Percentiles rank a stretch among this genome's conserved stretches.
Conservation (phyloP, 2,888 invertebrate genomes). For the Sphaerophoria rueppellii region DNA sequence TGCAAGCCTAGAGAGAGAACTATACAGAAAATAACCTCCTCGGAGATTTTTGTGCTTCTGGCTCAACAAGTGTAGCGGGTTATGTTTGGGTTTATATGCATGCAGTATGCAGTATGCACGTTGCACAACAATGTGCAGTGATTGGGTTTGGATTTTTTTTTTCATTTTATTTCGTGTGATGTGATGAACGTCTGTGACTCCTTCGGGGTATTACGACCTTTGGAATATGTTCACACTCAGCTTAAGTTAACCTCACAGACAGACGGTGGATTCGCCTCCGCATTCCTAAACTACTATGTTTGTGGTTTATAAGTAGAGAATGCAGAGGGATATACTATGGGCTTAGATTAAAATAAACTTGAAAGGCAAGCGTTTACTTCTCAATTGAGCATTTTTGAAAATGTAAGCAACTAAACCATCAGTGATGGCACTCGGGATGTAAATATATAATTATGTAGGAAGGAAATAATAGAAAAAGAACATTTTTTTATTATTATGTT, state of each 20-base stretch:
- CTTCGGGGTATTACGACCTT: constrained; percentile 67
- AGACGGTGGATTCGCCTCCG: constrained; percentile 62
- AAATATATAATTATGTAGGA: no score
- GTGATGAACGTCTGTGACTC: constrained; percentile 54
- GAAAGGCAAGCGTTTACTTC: not conserved
- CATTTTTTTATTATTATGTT: no score
- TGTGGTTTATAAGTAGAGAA: not conserved
- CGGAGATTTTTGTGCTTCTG: not conserved
- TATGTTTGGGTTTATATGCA: constrained; percentile 30
- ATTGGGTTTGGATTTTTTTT: not conserved
- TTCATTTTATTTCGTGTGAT: not conserved
- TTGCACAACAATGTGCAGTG: constrained; percentile 24
- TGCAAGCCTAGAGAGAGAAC: not conserved
- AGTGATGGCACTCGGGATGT: no score
- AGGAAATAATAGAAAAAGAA: no score
- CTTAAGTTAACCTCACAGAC: constrained; percentile 60
- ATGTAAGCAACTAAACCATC: no score
- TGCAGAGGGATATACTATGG: not conserved
- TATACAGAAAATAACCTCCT: constrained; percentile 14
- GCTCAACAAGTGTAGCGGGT: constrained; percentile 66
- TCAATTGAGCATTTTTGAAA: no score
- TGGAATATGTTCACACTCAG: constrained; percentile 67
- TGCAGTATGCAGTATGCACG: not conserved
- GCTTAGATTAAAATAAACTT: constrained; percentile 29
- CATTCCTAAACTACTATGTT: constrained; percentile 46